A percentile compares a stretch with the other conserved stretches of the same genome.
These are phyloP conservation scores for Agrenia bidenticulata DNA, from an alignment of 2,888 invertebrate genomes.

Conservation along the genomic window DNA sequence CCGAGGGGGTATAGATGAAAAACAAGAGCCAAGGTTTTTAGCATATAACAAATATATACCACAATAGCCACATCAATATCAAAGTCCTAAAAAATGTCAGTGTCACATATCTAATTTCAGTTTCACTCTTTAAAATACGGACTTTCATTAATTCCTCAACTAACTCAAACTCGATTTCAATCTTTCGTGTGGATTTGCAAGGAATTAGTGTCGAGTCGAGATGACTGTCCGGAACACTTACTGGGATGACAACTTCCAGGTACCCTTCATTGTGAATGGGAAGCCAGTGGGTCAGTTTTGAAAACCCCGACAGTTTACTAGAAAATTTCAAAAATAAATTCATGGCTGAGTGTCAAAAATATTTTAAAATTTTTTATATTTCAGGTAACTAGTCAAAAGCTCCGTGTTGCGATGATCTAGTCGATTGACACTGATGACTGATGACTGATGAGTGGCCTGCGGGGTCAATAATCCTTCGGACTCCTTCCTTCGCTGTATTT, in stretches of 20 bases:
- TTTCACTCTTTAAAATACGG: no score
- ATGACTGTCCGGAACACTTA: slow-evolving; percentile 67
- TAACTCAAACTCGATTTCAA: no score
- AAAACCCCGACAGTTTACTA: slow-evolving; percentile 71
- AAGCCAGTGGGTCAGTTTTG: slow-evolving; percentile 71
- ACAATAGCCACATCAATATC: no score
- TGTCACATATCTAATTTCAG: no score
- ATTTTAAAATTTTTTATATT: slow-evolving; percentile 24
- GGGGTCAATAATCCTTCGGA: slow-evolving; percentile 60
- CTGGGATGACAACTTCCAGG: slow-evolving; percentile 69
- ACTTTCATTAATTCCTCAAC: no score
- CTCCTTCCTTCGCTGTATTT: not conserved
- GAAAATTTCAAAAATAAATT: no score
- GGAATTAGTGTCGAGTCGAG: slow-evolving; percentile 60
- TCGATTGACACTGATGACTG: slow-evolving; percentile 88
- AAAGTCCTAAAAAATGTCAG: no score
- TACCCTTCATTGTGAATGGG: slow-evolving; percentile 66
- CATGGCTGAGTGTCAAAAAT: slow-evolving; percentile 59
- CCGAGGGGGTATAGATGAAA: no score
- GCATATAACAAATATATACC: no score
- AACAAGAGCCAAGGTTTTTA: no score
- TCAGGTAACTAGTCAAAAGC: slow-evolving; percentile 62
- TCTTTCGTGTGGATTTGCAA: slow-evolving; percentile 69
- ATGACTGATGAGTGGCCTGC: slow-evolving; percentile 70
- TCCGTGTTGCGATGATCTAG: slow-evolving; percentile 82